Percentiles rank a stretch among this genome's conserved stretches.
phyloP scores from a whole-genome alignment of 1,140 invertebrate species.

The Drosophila saltans region DNA sequence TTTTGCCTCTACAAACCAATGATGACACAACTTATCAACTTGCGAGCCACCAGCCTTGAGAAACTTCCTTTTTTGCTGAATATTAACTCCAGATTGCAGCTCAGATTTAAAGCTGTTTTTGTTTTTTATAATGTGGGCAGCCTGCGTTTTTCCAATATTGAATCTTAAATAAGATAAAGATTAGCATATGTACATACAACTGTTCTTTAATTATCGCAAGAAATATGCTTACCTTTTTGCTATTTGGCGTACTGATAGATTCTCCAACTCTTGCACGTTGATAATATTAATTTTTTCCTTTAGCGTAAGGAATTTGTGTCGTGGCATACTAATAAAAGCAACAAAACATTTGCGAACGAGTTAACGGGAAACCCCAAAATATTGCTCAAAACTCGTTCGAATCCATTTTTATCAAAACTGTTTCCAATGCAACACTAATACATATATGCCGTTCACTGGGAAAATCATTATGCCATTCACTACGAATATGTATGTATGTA shows the following conservation, averaged over 20 bases:
- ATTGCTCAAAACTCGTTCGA: too few species aligned
- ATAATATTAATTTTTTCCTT: conserved; percentile 1
- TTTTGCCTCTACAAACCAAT: background rate
- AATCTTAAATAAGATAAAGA: background rate
- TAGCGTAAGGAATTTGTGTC: background rate
- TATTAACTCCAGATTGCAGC: background rate
- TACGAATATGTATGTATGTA: too few species aligned
- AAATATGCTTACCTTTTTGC: background rate
- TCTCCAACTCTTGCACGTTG: background rate
- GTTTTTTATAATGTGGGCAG: background rate
- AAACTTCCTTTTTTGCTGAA: background rate
- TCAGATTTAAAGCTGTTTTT: background rate
- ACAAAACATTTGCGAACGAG: background rate
- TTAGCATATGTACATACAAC: background rate
- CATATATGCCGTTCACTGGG: too few species aligned
- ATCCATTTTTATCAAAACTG: too few species aligned
- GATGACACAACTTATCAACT: background rate
- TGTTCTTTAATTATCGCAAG: background rate
- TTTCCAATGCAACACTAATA: too few species aligned
- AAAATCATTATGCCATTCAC: too few species aligned
- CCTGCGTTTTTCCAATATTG: conserved; percentile 3
- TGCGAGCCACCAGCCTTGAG: background rate
- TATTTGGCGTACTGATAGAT: background rate
- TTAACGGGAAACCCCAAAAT: too few species aligned
- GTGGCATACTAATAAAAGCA: background rate